These are phyloP conservation scores for Drosophila gaucha DNA, from an alignment of 2,888 invertebrate species.

Conservation along the genomic window DNA sequence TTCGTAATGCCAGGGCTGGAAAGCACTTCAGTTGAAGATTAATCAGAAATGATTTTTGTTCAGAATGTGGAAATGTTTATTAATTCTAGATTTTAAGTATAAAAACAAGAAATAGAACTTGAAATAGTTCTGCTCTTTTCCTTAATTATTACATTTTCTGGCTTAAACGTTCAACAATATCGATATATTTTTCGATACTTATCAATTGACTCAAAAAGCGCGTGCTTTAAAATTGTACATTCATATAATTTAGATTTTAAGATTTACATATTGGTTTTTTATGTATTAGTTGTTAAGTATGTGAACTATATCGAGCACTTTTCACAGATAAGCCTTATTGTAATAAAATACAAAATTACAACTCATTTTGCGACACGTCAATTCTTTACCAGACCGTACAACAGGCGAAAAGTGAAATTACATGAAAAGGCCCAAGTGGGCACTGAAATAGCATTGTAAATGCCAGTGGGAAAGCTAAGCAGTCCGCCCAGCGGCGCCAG, in stretches of 20 bases:
- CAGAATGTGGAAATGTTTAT: neutral
- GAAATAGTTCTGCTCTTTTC: neutral
- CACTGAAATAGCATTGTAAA: conserved; percentile 85
- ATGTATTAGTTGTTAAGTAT: conserved; percentile 31
- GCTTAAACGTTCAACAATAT: neutral
- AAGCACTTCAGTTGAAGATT: neutral
- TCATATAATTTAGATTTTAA: too few relatives aligned
- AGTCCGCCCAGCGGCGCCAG: conserved; percentile 85
- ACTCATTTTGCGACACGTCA: conserved; percentile 27
- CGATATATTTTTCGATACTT: conserved; percentile 1
- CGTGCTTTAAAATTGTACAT: conserved; percentile 6
- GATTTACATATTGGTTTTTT: conserved; percentile 6
- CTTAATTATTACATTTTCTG: neutral
- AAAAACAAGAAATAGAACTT: neutral
- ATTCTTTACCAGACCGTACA: conserved; percentile 68
- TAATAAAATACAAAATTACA: conserved; percentile 24
- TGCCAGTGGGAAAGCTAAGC: conserved; percentile 85
- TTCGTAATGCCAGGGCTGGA: neutral
- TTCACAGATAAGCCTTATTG: conserved; percentile 30
- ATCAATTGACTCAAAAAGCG: neutral
- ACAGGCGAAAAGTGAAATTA: conserved; percentile 83
- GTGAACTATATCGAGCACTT: conserved; percentile 46
- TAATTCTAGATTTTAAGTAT: neutral
- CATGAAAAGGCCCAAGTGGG: conserved; percentile 86
- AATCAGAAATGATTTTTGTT: neutral